A percentile compares a stretch with the other conserved stretches of the same genome.
Evolutionary conservation across 2,113 vertebrate species (phyloP).

Genomic region (Geococcyx californianus): DNA sequence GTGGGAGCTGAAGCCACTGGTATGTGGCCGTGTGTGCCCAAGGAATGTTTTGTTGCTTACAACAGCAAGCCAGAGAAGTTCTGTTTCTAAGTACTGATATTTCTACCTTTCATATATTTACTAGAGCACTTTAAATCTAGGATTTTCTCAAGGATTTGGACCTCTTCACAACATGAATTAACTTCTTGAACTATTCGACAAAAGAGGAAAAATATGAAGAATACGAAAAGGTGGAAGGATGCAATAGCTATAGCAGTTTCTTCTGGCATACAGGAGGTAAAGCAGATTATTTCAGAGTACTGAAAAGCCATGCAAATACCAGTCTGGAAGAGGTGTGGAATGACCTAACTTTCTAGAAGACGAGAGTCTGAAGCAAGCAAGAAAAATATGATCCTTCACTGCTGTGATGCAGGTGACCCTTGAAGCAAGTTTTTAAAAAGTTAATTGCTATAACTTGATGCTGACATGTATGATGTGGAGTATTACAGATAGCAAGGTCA

Average conservation of each 20-base stretch:
- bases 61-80: neutral
- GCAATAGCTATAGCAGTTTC: neutral
- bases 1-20: neutral
- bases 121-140: neutral
- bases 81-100: neutral
- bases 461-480: neutral
- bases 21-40: neutral
- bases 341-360: neutral
- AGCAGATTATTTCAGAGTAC: neutral
- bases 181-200: neutral
- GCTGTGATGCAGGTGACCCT: neutral
- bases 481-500: neutral
- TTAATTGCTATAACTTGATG: neutral
- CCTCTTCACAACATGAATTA: neutral
- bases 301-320: neutral
- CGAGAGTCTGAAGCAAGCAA: neutral
- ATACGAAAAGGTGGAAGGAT: neutral
- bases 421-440: neutral
- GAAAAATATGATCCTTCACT: neutral
- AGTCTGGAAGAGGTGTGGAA: neutral
- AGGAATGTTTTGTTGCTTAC: neutral
- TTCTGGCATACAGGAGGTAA: neutral
- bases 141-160: neutral
- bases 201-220: neutral
- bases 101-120: neutral